Evolutionary conservation across 1,140 invertebrate species (phyloP).

Genomic region (Papilio dardanus): DNA sequence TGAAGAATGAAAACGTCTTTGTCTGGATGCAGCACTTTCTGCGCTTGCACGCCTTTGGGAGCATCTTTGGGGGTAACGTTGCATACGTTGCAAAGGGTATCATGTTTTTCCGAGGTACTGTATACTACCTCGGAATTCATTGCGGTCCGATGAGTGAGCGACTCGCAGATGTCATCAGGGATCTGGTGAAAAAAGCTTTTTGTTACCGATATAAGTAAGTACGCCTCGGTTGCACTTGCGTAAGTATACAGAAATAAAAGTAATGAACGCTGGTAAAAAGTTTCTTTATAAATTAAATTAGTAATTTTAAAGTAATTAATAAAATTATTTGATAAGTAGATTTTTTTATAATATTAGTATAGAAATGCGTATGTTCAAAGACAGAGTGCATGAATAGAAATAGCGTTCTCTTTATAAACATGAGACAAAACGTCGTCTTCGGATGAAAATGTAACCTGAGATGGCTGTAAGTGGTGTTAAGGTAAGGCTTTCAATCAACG

Average conservation of each 20-base stretch:
- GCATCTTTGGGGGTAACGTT: constrained; percentile 70
- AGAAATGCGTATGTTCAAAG: background rate
- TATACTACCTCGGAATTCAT: constrained; percentile 70
- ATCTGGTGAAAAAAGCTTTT: constrained; percentile 49
- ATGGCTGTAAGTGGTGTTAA: background rate
- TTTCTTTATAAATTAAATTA: too few species aligned
- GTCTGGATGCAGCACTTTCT: constrained; percentile 73
- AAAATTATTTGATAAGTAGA: too few species aligned
- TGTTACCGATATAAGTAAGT: background rate
- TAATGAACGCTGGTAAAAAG: too few species aligned
- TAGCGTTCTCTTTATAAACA: background rate
- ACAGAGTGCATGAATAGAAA: background rate
- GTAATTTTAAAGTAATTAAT: too few species aligned
- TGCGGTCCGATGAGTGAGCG: constrained; percentile 60
- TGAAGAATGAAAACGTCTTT: constrained; percentile 75
- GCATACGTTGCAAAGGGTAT: constrained; percentile 61
- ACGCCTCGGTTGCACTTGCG: too few species aligned
- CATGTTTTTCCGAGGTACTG: constrained; percentile 58
- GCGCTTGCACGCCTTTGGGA: constrained; percentile 70
- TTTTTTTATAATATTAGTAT: too few species aligned
- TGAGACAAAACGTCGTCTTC: background rate
- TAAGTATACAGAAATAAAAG: too few species aligned
- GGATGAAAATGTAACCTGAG: background rate
- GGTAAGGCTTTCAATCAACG: background rate
- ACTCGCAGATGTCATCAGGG: constrained; percentile 72